phyloP scores from a whole-genome alignment of 2,888 invertebrate genomes.

The Drosophila tripunctata region DNA sequence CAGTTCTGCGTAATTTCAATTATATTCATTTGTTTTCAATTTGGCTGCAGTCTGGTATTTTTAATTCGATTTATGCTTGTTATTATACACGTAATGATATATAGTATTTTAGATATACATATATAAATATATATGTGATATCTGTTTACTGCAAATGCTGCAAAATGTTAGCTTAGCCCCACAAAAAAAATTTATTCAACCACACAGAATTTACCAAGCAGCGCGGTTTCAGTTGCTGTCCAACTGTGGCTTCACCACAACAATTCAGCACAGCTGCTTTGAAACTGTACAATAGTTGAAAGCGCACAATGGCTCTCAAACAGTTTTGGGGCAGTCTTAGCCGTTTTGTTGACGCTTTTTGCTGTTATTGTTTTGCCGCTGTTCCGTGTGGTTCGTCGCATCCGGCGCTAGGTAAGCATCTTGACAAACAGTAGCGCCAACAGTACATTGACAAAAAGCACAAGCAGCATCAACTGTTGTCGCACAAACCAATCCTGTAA shows the following conservation, averaged over 20 bases:
- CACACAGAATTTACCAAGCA: slow-evolving; percentile 35
- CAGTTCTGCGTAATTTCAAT: slow-evolving; percentile 56
- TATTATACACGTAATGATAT: slow-evolving; percentile 49
- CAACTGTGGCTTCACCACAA: slow-evolving; percentile 2
- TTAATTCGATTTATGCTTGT: slow-evolving; percentile 56
- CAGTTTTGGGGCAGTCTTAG: neutral
- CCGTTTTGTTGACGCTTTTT: neutral
- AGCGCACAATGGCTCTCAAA: slow-evolving; percentile 18
- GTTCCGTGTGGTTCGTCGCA: slow-evolving; percentile 47
- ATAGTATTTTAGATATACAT: slow-evolving; percentile 40
- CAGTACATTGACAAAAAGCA: slow-evolving; percentile 96
- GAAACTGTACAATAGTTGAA: slow-evolving; percentile 10
- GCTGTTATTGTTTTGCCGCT: slow-evolving; percentile 23
- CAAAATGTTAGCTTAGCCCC: slow-evolving; percentile 56
- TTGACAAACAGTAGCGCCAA: slow-evolving; percentile 98
- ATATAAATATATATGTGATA: slow-evolving; percentile 45
- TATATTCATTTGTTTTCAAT: slow-evolving; percentile 36
- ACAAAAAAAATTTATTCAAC: slow-evolving; percentile 36
- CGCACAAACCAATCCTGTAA: slow-evolving; percentile 96
- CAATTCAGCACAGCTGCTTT: slow-evolving; percentile 22
- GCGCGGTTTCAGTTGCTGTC: neutral
- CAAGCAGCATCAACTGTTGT: slow-evolving; percentile 96
- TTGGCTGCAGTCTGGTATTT: slow-evolving; percentile 78
- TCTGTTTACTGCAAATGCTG: slow-evolving; percentile 79
- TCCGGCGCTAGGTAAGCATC: slow-evolving; percentile 93